phyloP scores from a whole-genome alignment of 2,888 invertebrate genomes.

The Axea sp. region DNA sequence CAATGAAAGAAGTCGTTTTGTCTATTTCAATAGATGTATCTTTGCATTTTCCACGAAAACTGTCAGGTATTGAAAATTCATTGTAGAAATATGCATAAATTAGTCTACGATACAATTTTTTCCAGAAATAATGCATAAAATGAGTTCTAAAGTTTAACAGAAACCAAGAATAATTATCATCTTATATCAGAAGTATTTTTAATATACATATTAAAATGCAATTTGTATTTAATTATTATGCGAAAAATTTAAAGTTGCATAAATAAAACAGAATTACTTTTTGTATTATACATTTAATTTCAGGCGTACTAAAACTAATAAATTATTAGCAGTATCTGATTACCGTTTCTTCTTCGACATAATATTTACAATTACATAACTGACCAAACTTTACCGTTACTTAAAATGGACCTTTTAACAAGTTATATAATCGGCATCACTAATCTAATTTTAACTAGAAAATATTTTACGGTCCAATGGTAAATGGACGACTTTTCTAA shows the following conservation, averaged over 20 bases:
- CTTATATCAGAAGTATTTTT: too few relatives aligned
- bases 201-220: too few relatives aligned
- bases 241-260: too few relatives aligned
- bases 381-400: conserved; percentile 41
- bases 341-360: too few relatives aligned
- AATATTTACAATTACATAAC: conserved; percentile 47
- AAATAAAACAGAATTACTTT: too few relatives aligned
- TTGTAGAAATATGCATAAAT: conserved; percentile 7
- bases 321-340: too few relatives aligned
- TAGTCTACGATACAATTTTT: not conserved
- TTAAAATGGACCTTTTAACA: conserved; percentile 33
- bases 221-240: too few relatives aligned
- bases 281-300: too few relatives aligned
- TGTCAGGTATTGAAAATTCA: not conserved
- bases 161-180: too few relatives aligned
- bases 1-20: too few relatives aligned
- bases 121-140: not conserved
- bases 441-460: conserved; percentile 42
- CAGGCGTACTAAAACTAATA: too few relatives aligned
- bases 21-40: conserved; percentile 5
- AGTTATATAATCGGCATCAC: conserved; percentile 37
- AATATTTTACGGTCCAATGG: conserved; percentile 19
- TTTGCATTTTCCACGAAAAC: conserved; percentile 9
- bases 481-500: conserved; percentile 10
- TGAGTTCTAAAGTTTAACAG: too few relatives aligned